Evolutionary conservation across 2,113 vertebrate genomes (phyloP).

Genomic region (Upupa epops): DNA sequence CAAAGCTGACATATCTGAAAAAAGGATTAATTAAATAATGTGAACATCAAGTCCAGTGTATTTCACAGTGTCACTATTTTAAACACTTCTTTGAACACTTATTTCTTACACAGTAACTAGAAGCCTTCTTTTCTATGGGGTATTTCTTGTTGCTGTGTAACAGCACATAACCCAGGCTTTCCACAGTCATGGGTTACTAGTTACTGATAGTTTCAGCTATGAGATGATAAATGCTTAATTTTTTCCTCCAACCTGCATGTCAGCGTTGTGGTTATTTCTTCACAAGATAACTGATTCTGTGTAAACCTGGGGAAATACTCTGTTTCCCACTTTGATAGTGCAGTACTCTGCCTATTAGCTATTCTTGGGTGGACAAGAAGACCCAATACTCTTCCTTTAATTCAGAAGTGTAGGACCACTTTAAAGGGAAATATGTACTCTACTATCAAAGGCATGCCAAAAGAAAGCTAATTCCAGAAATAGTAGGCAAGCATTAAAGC

Average conservation of each 20-base stretch:
- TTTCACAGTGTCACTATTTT: not conserved
- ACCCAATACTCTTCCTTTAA: not conserved
- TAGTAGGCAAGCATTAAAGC: not conserved
- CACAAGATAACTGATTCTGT: not conserved
- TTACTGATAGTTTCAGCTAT: not conserved
- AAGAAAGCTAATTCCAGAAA: conserved; percentile 6
- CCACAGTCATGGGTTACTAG: not conserved
- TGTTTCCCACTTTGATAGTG: not conserved
- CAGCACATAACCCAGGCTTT: not conserved
- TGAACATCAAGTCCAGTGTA: not conserved
- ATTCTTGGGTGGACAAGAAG: not conserved
- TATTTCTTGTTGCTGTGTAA: not conserved
- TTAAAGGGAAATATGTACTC: not conserved
- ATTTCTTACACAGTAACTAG: not conserved
- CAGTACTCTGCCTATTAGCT: not conserved
- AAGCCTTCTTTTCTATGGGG: not conserved
- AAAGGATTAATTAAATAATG: not conserved
- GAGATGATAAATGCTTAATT: not conserved
- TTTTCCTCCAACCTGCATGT: not conserved
- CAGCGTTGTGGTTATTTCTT: not conserved
- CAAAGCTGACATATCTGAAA: not conserved
- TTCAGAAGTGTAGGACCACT: conserved; percentile 4
- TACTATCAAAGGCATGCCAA: not conserved
- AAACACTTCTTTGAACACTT: not conserved
- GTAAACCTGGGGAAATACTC: not conserved